Base-by-base conservation (phyloP, 2,797 vertebrate genomes). In the Microhierax caerulescens region DNA sequence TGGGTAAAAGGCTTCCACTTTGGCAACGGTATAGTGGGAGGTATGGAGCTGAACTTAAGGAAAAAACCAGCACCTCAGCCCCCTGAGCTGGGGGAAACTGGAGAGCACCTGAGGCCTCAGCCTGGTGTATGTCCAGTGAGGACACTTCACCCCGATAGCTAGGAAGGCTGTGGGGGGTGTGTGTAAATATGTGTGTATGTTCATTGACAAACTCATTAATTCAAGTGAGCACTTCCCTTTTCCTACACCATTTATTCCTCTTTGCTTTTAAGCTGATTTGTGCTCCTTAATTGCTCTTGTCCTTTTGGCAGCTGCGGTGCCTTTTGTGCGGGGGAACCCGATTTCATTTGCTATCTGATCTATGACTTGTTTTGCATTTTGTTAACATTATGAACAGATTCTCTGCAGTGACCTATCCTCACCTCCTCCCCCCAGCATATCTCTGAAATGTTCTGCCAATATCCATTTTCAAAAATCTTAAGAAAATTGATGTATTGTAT, bases 251-350 rank as follows among this genome's bases (percentile, higher is more conserved):
- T 96, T 97, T 97, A 88, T 86, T 94, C 70, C 51, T 83, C 79
- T 88, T 75, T 88, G 77, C 79, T 94, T 97, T 96, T 94, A 96
- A 96, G 94, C 89, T 97, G 95, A 92, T 96, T 97, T 96, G 94
- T 90, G 86, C 63, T 88, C 65, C 81, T 93, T 97, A 94, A 97
- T 97, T 96, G 81, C 93, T 96, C 80, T 95, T 97, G 87, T 93
- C 69, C 85, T 96, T 96, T 96, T 97, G 94, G 83, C 95, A 95
- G 92, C 85, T 91, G 89, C 92, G 85, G 48, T 87, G 60, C 83
- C 75, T 92, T 96, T 96, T 96, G 88, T 96, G 53, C 51, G 57
- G 73, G 67, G 91, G 92, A 95, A 88, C 56, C 17, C 23, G 32
- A 82, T 68, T 96, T 87, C 5, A 0, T 88, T 96, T 94, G 56